These are phyloP conservation scores for Anthopleura xanthogrammica DNA, from an alignment of 92 coral and sea anemone species.

Conservation along the genomic window DNA sequence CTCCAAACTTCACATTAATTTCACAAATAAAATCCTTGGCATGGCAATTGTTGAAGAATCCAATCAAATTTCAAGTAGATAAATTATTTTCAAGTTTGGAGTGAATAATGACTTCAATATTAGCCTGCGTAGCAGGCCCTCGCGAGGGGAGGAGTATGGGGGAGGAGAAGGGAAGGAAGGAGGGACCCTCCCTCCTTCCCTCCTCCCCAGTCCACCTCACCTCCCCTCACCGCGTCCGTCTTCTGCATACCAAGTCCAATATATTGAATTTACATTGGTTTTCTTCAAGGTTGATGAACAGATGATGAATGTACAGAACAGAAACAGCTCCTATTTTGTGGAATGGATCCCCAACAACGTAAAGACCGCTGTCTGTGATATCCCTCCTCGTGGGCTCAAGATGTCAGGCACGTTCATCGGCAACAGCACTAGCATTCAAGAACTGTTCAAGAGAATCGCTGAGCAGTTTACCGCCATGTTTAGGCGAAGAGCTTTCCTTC, in stretches of 20 bases:
- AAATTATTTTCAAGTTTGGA: too few relatives aligned
- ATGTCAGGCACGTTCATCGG: slow-evolving; percentile 89
- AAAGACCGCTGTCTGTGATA: slow-evolving; percentile 98
- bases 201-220: too few relatives aligned
- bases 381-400: slow-evolving; percentile 97
- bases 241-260: neutral
- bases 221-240: too few relatives aligned
- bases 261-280: neutral
- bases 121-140: too few relatives aligned
- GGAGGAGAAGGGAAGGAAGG: too few relatives aligned
- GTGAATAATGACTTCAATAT: too few relatives aligned
- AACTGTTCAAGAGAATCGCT: slow-evolving; percentile 82
- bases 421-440: slow-evolving; percentile 86
- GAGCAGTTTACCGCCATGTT: slow-evolving; percentile 97
- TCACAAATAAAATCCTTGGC: too few relatives aligned
- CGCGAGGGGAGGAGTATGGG: too few relatives aligned
- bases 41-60: too few relatives aligned
- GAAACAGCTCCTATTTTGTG: slow-evolving; percentile 84
- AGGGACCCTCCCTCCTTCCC: too few relatives aligned
- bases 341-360: slow-evolving; percentile 98
- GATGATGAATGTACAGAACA: slow-evolving; percentile 43
- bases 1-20: too few relatives aligned
- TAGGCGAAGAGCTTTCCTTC: slow-evolving; percentile 89
- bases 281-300: slow-evolving; percentile 19
- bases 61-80: too few relatives aligned